These are phyloP conservation scores for Oreochromis aureus DNA, from an alignment of 2,113 vertebrate genomes.

Conservation along the genomic window DNA sequence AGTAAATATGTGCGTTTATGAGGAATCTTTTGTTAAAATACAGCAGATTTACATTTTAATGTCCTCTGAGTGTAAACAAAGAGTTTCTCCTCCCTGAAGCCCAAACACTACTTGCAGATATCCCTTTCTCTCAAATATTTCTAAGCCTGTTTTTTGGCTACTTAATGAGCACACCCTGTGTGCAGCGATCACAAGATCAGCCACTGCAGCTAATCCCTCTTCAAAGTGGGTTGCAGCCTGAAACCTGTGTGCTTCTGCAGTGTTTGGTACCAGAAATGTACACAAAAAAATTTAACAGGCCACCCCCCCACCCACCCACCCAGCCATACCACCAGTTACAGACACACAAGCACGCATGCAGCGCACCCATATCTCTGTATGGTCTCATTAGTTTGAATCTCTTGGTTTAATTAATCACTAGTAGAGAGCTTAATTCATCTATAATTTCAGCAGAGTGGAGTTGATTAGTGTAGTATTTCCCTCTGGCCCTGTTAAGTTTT, in stretches of 20 bases:
- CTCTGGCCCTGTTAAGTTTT: slow-evolving; percentile 57
- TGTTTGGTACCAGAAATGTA: background rate
- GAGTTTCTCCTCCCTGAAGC: background rate
- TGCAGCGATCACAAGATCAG: slow-evolving; percentile 25
- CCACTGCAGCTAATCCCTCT: slow-evolving; percentile 19
- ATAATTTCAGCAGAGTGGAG: slow-evolving; percentile 62
- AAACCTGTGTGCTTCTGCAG: background rate
- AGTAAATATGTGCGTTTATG: background rate
- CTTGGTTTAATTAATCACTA: slow-evolving; percentile 66
- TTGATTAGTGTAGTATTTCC: slow-evolving; percentile 60
- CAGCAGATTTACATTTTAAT: background rate
- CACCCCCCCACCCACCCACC: background rate
- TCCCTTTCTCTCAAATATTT: background rate
- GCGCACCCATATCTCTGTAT: slow-evolving; percentile 10
- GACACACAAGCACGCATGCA: background rate
- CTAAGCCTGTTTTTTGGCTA: background rate
- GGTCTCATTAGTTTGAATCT: slow-evolving; percentile 58
- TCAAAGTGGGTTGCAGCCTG: slow-evolving; percentile 9
- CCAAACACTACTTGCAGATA: background rate
- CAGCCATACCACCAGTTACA: background rate
- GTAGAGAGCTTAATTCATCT: slow-evolving; percentile 63
- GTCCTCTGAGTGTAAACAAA: background rate
- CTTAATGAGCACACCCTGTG: slow-evolving; percentile 22
- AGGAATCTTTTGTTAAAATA: background rate
- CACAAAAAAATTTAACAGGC: background rate